Conservation (phyloP, 2,888 invertebrate species). For the Phyllotreta cruciferae region DNA sequence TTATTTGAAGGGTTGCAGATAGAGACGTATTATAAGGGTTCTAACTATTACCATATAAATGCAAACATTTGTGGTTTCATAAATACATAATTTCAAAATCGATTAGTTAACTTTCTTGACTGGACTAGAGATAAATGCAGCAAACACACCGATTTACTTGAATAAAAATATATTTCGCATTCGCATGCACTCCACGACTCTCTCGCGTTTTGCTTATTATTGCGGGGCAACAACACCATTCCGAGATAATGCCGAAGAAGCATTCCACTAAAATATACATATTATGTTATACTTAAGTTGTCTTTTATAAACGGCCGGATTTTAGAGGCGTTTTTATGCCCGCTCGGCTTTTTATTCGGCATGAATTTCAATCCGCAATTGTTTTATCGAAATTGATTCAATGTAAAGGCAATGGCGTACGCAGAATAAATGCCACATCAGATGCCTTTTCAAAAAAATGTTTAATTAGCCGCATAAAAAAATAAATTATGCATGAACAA, state of each 20-base stretch:
- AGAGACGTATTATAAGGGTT: neutral
- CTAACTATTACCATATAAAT: neutral
- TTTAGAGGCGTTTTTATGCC: constrained; percentile 23
- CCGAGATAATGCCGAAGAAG: constrained; percentile 29
- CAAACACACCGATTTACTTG: constrained; percentile 36
- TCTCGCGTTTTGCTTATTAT: constrained; percentile 27
- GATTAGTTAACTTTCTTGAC: constrained; percentile 12
- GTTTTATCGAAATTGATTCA: constrained; percentile 19
- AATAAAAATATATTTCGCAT: constrained; percentile 39
- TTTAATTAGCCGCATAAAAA: no score
- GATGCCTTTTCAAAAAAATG: neutral
- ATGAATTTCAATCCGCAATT: constrained; percentile 19
- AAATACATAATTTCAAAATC: neutral
- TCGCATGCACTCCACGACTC: constrained; percentile 33
- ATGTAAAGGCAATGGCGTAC: neutral
- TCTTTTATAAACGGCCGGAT: constrained; percentile 27
- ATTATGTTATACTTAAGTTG: constrained; percentile 33
- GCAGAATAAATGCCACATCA: neutral
- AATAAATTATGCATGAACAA: no score
- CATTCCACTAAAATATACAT: constrained; percentile 35
- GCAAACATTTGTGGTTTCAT: neutral
- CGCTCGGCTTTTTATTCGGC: constrained; percentile 7
- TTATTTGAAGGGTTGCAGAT: neutral
- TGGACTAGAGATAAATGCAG: constrained; percentile 29
- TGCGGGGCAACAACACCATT: constrained; percentile 39